phyloP scores from a whole-genome alignment of 2,797 vertebrate genomes.

The Trichosurus vulpecula region DNA sequence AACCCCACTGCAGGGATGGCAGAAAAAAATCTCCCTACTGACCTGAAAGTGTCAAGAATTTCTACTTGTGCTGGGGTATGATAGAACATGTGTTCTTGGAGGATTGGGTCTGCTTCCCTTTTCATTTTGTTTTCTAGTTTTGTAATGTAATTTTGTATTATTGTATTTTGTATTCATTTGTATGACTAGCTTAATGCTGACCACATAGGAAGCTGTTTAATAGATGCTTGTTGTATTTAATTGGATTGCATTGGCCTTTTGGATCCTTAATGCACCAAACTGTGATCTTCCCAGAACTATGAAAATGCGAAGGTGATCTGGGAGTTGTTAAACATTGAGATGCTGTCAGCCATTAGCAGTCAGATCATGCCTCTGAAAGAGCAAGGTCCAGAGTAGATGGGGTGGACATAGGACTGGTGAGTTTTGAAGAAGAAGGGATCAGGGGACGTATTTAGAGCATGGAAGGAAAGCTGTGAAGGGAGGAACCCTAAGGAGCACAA shows the following conservation, averaged over 20 bases:
- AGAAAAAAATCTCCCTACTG: not conserved
- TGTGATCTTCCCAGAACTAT: not conserved
- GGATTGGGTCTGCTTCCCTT: not conserved
- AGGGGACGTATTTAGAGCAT: no score
- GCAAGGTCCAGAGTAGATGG: not conserved
- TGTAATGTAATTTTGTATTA: no score
- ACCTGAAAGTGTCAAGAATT: not conserved
- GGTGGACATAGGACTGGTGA: not conserved
- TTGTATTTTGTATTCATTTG: no score
- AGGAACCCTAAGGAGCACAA: not conserved
- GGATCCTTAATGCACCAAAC: not conserved
- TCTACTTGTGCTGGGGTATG: not conserved
- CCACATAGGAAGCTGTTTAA: not conserved
- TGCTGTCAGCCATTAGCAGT: not conserved
- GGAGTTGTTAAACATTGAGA: not conserved
- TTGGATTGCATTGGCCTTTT: not conserved
- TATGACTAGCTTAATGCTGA: not conserved
- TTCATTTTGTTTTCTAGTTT: not conserved
- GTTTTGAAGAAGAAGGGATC: not conserved
- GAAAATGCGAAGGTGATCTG: not conserved
- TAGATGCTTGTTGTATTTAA: not conserved
- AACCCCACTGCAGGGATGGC: not conserved
- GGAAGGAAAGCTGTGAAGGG: not conserved
- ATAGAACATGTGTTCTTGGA: not conserved
- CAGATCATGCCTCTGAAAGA: not conserved